Evolutionary conservation across 2,113 vertebrate genomes (phyloP).

Genomic region (Stegostoma tigrinum): DNA sequence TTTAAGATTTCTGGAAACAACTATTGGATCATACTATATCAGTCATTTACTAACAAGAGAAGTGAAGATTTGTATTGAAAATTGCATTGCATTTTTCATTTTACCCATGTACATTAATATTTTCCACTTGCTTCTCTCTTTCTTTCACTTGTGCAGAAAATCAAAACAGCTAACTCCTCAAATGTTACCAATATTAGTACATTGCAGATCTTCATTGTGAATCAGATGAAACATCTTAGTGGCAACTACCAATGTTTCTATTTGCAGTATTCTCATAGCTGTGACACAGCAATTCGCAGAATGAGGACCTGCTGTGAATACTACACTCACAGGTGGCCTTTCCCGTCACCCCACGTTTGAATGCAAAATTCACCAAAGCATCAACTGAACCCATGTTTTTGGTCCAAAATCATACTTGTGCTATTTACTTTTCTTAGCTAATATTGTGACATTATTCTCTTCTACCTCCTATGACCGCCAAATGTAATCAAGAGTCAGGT

Average conservation of each 20-base stretch:
- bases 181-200: not conserved
- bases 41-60: no score
- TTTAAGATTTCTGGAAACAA: no score
- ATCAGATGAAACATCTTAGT: not conserved
- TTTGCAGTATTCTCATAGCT: not conserved
- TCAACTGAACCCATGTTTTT: not conserved
- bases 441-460: not conserved
- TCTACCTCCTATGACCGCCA: not conserved
- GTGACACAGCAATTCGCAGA: not conserved
- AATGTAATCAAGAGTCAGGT: not conserved
- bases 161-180: not conserved
- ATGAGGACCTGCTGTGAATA: not conserved
- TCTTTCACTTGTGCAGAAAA: not conserved
- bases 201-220: not conserved
- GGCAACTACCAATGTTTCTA: not conserved
- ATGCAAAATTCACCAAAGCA: not conserved
- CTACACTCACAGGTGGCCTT: not conserved
- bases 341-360: not conserved
- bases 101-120: no score
- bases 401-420: not conserved
- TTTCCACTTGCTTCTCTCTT: no score
- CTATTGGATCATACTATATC: no score
- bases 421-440: not conserved
- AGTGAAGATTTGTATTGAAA: no score
- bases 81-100: no score